A percentile compares a stretch with the other conserved stretches of the same genome.
Conservation (phyloP, 2,888 invertebrate species). For the Tetanocera ferruginea region DNA sequence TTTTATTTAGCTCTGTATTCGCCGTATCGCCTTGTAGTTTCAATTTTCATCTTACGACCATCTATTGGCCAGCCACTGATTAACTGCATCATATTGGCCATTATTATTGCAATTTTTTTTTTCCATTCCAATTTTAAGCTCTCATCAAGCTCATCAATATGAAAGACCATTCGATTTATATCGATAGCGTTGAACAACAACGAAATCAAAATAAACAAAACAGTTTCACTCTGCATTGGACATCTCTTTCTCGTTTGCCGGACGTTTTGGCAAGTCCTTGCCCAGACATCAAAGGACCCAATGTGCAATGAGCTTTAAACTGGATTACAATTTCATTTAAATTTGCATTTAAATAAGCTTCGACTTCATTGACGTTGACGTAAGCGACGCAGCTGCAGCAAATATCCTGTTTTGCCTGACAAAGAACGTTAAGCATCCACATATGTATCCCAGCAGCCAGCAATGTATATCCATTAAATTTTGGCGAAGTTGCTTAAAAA, state of each 20-base stretch:
- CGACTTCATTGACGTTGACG: neutral
- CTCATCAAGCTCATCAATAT: constrained; percentile 2
- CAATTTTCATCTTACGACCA: too few species aligned
- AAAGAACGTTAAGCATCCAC: constrained; percentile 15
- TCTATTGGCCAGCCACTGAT: neutral
- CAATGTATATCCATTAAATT: constrained; percentile 16
- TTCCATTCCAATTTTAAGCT: neutral
- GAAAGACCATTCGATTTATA: neutral
- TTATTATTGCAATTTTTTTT: neutral
- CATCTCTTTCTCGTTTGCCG: neutral
- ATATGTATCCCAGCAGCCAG: neutral
- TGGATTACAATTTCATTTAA: constrained; percentile 68
- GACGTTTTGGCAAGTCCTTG: neutral
- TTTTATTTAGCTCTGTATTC: too few species aligned
- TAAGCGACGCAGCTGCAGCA: neutral
- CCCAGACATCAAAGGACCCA: constrained; percentile 40
- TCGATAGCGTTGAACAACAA: neutral
- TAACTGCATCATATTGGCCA: constrained; percentile 15
- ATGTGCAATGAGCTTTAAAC: constrained; percentile 55
- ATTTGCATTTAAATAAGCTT: constrained; percentile 66
- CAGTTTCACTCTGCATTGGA: neutral
- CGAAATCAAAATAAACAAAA: neutral
- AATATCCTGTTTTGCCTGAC: neutral
- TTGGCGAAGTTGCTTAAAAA: neutral
- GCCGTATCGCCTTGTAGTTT: too few species aligned